Evolutionary conservation across 2,113 vertebrate genomes (phyloP), one percentile per base, ranked within the genome.

Genomic region (Brachypteracias leptosomus): DNA sequence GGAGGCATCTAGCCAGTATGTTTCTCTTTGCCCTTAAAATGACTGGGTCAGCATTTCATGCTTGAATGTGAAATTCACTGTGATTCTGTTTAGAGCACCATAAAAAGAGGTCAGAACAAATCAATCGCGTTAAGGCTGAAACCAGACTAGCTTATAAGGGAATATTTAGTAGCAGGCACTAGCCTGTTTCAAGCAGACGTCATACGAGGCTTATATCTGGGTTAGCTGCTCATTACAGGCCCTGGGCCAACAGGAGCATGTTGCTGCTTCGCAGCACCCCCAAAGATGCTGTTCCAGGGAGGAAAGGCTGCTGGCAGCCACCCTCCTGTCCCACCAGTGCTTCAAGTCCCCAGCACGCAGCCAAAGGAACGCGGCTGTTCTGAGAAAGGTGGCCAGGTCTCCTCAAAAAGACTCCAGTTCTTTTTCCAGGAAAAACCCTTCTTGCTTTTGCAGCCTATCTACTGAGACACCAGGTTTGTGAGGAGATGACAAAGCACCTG

Each of bases 31-130:
- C 95, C 95, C 96, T 96, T 91, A 97, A 96, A 95, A 95, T 92
- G 96, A 95, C 96, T 93, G 90, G 95, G 96, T 96, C 95, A 96
- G 92, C 93, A 92, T 93, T 96, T 96, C 96, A 96, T 95, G 96
- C 92, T 73, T 78, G 80, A 95, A 92, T 96, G 96, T 95, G 85
- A 97, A 97, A 96, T 97, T 95, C 93, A 33, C 93, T 89, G 95
- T 90, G 95, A 93, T 96, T 96, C 95, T 96, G 96, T 96, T 96
- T 95, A 96, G 88, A 97, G 93, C 86, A 92, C 93, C 90, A 95
- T 89, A 97, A 97, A 97, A 97, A 96, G 93, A 96, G 96, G 95
- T 96, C 96, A 96, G 96, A 96, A 94, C 93, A 95, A 96, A 97
- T 97, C 96, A 93, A 96, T 96, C 26, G 42, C 15, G 70, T 93